Evolutionary conservation across 2,113 vertebrate genomes (phyloP).

Genomic region (Telmatochromis bifrenatus): DNA sequence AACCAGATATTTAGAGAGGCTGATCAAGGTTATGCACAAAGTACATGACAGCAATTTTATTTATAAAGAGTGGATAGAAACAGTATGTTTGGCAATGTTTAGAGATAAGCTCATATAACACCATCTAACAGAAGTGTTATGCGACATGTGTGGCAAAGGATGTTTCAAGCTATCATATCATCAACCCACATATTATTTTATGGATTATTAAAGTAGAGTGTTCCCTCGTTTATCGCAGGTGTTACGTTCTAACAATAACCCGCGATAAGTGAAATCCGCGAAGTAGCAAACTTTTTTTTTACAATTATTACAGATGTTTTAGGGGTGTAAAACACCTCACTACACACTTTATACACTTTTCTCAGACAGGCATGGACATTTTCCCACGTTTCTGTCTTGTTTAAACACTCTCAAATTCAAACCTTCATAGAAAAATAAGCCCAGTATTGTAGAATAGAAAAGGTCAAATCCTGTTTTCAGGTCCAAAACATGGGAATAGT

Average conservation of each 20-base stretch:
- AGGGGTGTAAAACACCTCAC: rapidly evolving
- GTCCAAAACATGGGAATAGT: not conserved
- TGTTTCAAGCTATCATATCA: not conserved
- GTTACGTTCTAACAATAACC: not conserved
- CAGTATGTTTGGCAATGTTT: not conserved
- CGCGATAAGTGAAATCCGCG: rapidly evolving
- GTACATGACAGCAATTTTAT: not conserved
- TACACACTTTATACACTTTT: not conserved
- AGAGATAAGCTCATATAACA: not conserved
- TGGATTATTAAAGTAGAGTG: not conserved
- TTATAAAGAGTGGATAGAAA: not conserved
- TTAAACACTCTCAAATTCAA: not conserved
- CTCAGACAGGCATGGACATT: not conserved
- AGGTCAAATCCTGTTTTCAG: not conserved
- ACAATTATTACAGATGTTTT: not conserved
- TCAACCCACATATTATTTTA: not conserved
- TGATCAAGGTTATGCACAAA: not conserved
- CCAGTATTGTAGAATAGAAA: not conserved
- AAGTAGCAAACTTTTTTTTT: not conserved
- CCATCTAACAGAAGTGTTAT: not conserved
- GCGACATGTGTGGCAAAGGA: not conserved
- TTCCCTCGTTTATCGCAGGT: not conserved
- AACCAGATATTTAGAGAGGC: not conserved
- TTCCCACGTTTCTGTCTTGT: not conserved
- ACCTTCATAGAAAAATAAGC: rapidly evolving